Conservation (phyloP, 2,888 invertebrate species). For the Drosophila quasianomalipes region DNA sequence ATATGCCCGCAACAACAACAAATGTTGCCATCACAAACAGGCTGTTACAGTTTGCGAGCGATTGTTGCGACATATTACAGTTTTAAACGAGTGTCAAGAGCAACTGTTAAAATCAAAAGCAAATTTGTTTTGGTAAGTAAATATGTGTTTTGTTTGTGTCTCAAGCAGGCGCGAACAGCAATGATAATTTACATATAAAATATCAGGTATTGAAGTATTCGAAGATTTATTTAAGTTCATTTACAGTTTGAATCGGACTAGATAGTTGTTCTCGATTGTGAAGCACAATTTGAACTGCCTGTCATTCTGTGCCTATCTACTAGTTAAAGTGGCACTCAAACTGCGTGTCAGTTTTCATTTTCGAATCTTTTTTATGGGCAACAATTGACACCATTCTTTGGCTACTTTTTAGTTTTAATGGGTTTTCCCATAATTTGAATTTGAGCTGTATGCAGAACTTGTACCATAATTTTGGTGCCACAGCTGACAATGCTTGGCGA, state of each 20-base stretch:
- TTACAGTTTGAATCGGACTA: conserved; percentile 1
- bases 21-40: conserved; percentile 1
- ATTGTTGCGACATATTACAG: conserved; percentile 51
- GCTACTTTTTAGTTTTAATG: neutral
- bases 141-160: conserved; percentile 13
- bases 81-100: neutral
- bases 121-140: conserved; percentile 23
- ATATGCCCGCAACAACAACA: neutral
- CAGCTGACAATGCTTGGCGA: conserved; percentile 20
- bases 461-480: conserved; percentile 28
- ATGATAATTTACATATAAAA: conserved; percentile 9
- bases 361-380: conserved; percentile 1
- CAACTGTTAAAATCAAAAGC: conserved; percentile 46
- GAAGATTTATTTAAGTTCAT: neutral
- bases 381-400: conserved; percentile 8
- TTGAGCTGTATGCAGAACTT: conserved; percentile 19
- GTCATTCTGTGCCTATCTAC: neutral
- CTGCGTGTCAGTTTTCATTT: conserved; percentile 10
- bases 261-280: neutral
- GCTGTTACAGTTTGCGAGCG: conserved; percentile 52
- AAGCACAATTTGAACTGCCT: neutral
- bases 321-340: conserved; percentile 3
- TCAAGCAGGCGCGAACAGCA: conserved; percentile 13
- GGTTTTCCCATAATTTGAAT: neutral
- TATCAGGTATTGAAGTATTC: neutral